Conservation (phyloP, 2,113 vertebrate genomes). For the Glaucomys volans region DNA sequence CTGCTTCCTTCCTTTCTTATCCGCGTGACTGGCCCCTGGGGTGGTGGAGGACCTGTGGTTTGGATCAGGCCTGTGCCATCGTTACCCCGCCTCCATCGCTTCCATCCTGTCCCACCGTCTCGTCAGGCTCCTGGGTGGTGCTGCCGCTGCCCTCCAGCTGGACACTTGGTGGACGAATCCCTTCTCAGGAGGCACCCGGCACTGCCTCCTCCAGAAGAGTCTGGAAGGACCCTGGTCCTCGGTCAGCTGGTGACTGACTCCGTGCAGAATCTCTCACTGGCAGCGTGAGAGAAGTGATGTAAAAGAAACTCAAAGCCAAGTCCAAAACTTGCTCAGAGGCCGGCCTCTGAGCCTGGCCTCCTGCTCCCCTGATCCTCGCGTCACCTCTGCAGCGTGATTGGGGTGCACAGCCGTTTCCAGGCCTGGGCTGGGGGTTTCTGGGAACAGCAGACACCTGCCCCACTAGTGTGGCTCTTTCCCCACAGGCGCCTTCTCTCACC, state of each 20-base stretch:
- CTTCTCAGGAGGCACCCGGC: not conserved
- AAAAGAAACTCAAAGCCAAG: not conserved
- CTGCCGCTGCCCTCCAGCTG: not conserved
- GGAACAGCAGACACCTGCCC: not conserved
- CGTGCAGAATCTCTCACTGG: not conserved
- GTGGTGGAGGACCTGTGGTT: not conserved
- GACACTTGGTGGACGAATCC: not conserved
- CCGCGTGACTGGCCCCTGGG: not conserved
- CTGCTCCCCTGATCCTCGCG: not conserved
- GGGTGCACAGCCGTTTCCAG: fast-evolving
- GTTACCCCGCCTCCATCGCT: too few relatives aligned
- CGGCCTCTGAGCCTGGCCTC: not conserved
- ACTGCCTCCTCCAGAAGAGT: not conserved
- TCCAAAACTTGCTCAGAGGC: not conserved
- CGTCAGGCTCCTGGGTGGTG: not conserved
- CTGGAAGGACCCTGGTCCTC: not conserved
- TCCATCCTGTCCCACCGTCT: not conserved
- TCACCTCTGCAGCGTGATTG: fast-evolving
- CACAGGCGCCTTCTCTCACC: not conserved
- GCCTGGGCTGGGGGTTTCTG: fast-evolving
- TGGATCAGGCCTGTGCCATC: not conserved
- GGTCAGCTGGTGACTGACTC: not conserved
- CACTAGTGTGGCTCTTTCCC: too few relatives aligned
- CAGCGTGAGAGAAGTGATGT: not conserved
- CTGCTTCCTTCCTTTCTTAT: not conserved